These are phyloP conservation scores for Teleiodes luculella DNA, from an alignment of 2,888 invertebrate species.

Conservation along the genomic window DNA sequence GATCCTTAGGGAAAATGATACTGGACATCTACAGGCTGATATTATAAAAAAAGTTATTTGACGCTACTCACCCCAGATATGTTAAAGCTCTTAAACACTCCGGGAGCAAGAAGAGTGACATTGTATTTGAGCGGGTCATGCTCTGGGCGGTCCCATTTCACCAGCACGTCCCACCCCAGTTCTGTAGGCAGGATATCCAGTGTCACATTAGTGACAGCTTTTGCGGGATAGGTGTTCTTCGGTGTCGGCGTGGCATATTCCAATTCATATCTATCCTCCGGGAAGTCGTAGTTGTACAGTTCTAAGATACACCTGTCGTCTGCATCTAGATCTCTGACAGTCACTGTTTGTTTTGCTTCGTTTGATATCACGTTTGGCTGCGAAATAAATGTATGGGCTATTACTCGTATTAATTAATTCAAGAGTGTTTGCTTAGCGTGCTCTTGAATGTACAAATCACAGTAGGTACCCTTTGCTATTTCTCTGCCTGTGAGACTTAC, in stretches of 20 bases:
- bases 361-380: constrained; percentile 11
- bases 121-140: constrained; percentile 39
- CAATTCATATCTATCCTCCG: too few species aligned
- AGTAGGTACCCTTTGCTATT: too few species aligned
- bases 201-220: background rate
- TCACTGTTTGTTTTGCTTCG: background rate
- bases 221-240: background rate
- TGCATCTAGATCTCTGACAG: background rate
- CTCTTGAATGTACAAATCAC: too few species aligned
- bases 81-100: constrained; percentile 15
- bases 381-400: background rate
- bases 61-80: constrained; percentile 52
- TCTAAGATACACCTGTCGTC: background rate
- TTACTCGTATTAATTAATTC: too few species aligned
- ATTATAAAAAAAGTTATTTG: too few species aligned
- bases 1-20: too few species aligned
- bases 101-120: constrained; percentile 36
- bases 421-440: too few species aligned
- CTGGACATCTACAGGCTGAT: too few species aligned
- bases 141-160: constrained; percentile 41
- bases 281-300: background rate
- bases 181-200: background rate
- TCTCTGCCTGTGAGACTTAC: too few species aligned
- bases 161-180: constrained; percentile 42
- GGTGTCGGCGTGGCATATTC: background rate